These are phyloP conservation scores for rat (Rattus norvegicus) DNA, from an alignment of 2,113 vertebrate species.

Conservation along the genomic window GRCr8 NC_086023.1:133356001-133356500, in stretches of 20 bases:
- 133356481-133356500: not conserved
- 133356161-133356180: no score
- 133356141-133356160: not conserved
- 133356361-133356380: not conserved
- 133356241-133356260: not conserved
- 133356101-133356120: not conserved
- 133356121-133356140: not conserved
- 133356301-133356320: not conserved
- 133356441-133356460: not conserved
- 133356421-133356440: not conserved
- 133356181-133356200: not conserved
- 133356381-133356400: not conserved
- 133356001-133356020: not conserved
- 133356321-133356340: not conserved
- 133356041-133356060: not conserved
- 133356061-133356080: not conserved
- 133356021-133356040: not conserved
- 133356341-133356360: not conserved
- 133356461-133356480: not conserved
- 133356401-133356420: no score
- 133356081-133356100: not conserved
- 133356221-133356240: not conserved
- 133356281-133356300: not conserved
- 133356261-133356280: not conserved
- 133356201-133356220: not conserved